phyloP scores from a whole-genome alignment of 2,888 invertebrate genomes.

The Augochlorella aurata region DNA sequence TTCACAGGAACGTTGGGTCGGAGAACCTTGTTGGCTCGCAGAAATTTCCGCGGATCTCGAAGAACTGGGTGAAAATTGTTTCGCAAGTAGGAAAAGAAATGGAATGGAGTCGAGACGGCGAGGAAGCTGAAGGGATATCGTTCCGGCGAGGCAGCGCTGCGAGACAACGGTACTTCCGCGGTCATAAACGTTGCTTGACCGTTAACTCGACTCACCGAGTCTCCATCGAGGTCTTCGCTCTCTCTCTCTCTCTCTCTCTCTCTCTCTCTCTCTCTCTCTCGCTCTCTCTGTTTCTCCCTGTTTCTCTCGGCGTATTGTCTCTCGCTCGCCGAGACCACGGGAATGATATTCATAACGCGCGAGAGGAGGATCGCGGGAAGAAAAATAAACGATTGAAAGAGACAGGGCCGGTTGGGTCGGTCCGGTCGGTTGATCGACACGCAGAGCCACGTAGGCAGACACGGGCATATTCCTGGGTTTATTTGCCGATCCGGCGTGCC shows the following conservation, averaged over 20 bases:
- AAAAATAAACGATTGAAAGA: slow-evolving; percentile 33
- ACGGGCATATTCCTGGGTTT: slow-evolving; percentile 26
- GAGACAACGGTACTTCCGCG: slow-evolving; percentile 64
- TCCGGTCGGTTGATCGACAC: slow-evolving; percentile 13
- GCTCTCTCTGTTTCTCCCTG: neutral
- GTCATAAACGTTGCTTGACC: slow-evolving; percentile 62
- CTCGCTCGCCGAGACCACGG: neutral
- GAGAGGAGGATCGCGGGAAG: neutral
- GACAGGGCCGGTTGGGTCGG: neutral
- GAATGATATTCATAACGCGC: slow-evolving; percentile 35
- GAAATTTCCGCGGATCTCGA: neutral
- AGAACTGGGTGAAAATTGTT: slow-evolving; percentile 32
- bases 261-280: neutral
- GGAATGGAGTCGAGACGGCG: slow-evolving; percentile 14
- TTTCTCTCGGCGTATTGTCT: neutral
- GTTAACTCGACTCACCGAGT: slow-evolving; percentile 61
- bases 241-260: neutral
- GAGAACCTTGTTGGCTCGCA: neutral
- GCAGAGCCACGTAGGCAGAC: slow-evolving; percentile 23
- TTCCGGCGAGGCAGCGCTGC: slow-evolving; percentile 36
- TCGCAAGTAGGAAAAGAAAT: slow-evolving; percentile 3
- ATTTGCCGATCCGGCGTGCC: slow-evolving; percentile 33
- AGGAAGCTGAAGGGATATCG: slow-evolving; percentile 46
- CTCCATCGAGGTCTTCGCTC: slow-evolving; percentile 7
- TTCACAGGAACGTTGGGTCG: no score